Conservation (phyloP, 2,888 invertebrate genomes). For the Epirrita christyi region DNA sequence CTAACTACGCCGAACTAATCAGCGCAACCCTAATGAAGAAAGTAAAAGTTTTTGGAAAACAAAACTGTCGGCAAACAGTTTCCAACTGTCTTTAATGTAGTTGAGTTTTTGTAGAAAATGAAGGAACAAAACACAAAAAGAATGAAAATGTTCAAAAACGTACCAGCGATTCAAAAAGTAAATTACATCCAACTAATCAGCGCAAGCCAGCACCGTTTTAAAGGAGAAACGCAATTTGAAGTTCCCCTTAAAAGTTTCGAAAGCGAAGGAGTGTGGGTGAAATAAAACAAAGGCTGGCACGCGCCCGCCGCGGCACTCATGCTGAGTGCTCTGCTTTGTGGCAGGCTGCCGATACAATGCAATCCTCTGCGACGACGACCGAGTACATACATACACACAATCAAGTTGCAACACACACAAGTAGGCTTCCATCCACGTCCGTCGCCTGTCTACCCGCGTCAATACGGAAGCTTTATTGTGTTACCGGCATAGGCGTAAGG, state of each 20-base stretch:
- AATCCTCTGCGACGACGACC: constrained; percentile 48
- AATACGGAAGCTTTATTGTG: constrained; percentile 54
- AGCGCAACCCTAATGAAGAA: neutral
- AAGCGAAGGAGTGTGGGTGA: constrained; percentile 78
- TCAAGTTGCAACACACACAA: constrained; percentile 46
- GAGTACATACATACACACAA: constrained; percentile 38
- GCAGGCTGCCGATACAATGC: constrained; percentile 75
- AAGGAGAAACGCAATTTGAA: constrained; percentile 76
- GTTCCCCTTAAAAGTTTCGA: constrained; percentile 77
- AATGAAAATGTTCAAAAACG: constrained; percentile 25
- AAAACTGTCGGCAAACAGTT: constrained; percentile 1
- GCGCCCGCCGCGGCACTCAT: constrained; percentile 77
- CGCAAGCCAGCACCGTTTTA: constrained; percentile 63
- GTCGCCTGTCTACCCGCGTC: constrained; percentile 27
- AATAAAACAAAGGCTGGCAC: constrained; percentile 81
- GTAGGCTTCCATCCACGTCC: constrained; percentile 43
- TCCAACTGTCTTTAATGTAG: constrained; percentile 1
- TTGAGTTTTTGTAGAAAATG: constrained; percentile 6
- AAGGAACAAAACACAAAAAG: constrained; percentile 12
- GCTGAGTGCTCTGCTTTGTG: constrained; percentile 83
- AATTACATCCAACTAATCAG: constrained; percentile 60
- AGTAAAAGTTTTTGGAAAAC: neutral
- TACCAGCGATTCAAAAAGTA: constrained; percentile 40
- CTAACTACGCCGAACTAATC: too few species aligned
- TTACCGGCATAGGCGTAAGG: constrained; percentile 37